phyloP scores from a whole-genome alignment of 1,140 invertebrate genomes.

The Bombus balteatus region DNA sequence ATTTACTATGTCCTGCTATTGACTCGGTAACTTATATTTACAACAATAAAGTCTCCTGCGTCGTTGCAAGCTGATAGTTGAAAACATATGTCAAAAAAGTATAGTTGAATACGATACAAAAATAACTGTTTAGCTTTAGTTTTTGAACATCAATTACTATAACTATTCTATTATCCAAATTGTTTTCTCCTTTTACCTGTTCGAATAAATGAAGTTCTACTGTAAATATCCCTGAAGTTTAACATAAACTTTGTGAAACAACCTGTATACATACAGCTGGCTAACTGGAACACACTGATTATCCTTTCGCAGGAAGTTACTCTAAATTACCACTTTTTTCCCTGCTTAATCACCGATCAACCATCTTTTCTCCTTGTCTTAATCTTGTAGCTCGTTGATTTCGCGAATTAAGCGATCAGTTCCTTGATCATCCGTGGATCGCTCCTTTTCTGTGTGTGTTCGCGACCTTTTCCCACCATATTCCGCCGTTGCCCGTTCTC shows the following conservation, averaged over 20 bases:
- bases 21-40: no score
- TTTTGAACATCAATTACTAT: no score
- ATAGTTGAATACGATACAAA: no score
- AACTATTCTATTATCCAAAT: no score
- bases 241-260: not conserved
- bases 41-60: no score
- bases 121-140: no score
- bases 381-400: not conserved
- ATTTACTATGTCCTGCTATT: no score
- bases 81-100: no score
- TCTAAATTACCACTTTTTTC: conserved; percentile 20
- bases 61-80: no score
- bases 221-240: not conserved
- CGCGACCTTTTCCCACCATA: not conserved
- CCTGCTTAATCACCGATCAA: conserved; percentile 17
- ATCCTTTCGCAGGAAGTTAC: conserved; percentile 21
- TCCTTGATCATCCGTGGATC: not conserved
- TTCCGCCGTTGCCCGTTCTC: not conserved
- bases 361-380: not conserved
- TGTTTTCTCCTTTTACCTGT: no score
- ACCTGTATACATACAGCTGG: no score
- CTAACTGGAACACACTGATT: not conserved
- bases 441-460: not conserved
- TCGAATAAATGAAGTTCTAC: not conserved
- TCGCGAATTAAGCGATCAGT: conserved; percentile 43